Conservation (phyloP, 2,797 vertebrate genomes). For the Coregonus ussuriensis region DNA sequence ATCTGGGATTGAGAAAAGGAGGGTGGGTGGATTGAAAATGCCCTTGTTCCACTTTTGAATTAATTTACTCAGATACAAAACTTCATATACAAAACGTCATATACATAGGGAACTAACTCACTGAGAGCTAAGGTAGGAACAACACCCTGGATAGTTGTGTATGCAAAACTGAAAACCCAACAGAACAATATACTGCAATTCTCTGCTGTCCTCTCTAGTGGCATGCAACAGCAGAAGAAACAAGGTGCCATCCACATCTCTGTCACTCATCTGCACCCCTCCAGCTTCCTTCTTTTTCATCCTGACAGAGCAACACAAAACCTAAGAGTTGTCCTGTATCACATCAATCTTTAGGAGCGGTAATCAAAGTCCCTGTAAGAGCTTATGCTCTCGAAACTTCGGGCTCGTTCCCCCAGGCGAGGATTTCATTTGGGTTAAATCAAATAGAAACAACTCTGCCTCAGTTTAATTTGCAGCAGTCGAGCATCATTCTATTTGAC, state of each 20-base stretch:
- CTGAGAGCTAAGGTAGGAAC: background rate
- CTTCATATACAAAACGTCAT: no score
- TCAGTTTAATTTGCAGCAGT: constrained; percentile 45
- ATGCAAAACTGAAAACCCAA: background rate
- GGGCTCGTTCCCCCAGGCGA: constrained; percentile 49
- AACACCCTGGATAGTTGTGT: background rate
- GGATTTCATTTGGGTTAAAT: constrained; percentile 39
- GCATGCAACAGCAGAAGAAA: no score
- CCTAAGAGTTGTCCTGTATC: constrained; percentile 32
- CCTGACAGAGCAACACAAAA: background rate
- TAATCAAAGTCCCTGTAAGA: constrained; percentile 37
- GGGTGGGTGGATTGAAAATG: constrained; percentile 16
- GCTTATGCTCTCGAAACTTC: constrained; percentile 42
- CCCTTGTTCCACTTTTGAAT: background rate
- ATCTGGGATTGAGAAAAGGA: background rate
- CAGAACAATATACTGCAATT: background rate
- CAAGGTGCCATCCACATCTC: no score
- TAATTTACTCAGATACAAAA: no score
- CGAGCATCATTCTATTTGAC: constrained; percentile 39
- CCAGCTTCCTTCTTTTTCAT: no score
- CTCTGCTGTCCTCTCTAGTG: background rate
- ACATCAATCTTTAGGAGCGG: constrained; percentile 42
- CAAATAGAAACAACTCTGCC: constrained; percentile 35
- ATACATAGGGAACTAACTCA: background rate
- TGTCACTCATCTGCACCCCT: no score